Percentiles rank a stretch among this genome's conserved stretches.
phyloP scores from a whole-genome alignment of 2,797 vertebrate genomes.

The Chelon auratus region DNA sequence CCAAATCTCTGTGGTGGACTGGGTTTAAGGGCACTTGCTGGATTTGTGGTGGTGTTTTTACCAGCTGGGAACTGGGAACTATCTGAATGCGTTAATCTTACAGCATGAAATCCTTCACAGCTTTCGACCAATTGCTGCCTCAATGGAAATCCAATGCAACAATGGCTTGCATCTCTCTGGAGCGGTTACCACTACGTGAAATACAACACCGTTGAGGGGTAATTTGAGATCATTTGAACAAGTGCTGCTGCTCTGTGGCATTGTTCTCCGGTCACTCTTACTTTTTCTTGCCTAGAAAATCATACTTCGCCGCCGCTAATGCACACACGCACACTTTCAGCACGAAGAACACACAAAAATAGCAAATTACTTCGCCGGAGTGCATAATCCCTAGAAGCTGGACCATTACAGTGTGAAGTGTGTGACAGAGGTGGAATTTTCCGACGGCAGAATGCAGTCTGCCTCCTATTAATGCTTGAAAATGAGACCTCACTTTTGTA shows the following conservation, averaged over 20 bases:
- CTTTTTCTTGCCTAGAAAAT: constrained; percentile 26
- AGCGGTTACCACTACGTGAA: constrained; percentile 48
- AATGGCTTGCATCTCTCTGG: constrained; percentile 35
- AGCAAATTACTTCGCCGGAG: constrained; percentile 27
- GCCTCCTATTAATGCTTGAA: not conserved
- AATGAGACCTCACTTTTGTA: constrained; percentile 6
- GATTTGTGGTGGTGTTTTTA: too few species aligned
- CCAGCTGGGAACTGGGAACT: too few species aligned
- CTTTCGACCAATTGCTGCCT: constrained; percentile 11
- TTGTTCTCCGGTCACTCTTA: constrained; percentile 41
- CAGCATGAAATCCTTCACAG: constrained; percentile 19
- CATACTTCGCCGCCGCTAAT: not conserved
- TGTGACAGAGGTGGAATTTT: constrained; percentile 12
- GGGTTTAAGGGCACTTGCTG: too few species aligned
- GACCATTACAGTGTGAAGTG: constrained; percentile 3
- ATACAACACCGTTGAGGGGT: constrained; percentile 46
- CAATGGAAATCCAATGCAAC: constrained; percentile 40
- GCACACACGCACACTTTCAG: constrained; percentile 1
- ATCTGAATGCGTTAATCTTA: not conserved
- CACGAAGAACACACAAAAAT: constrained; percentile 32
- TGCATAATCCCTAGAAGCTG: constrained; percentile 14
- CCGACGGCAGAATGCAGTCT: not conserved
- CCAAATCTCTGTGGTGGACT: too few species aligned
- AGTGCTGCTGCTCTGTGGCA: constrained; percentile 45
- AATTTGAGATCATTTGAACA: constrained; percentile 60